These are phyloP conservation scores for Crepidodera aurea DNA, from an alignment of 2,888 invertebrate species.

Conservation along the genomic window DNA sequence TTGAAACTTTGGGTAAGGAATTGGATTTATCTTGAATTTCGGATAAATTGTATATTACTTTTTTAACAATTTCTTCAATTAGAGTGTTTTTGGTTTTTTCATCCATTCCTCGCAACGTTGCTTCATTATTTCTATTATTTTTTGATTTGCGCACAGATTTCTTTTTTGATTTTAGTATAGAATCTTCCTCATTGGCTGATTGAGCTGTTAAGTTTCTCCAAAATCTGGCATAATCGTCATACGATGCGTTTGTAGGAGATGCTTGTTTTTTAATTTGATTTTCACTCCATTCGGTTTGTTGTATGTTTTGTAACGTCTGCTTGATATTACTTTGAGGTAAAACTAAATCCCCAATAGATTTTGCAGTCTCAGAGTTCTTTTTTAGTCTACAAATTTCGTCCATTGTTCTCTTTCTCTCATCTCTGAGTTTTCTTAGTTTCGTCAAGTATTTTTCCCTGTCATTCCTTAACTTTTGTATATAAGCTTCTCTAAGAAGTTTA, in stretches of 20 bases:
- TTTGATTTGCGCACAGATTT: neutral
- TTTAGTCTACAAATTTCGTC: constrained; percentile 39
- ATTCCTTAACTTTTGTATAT: constrained; percentile 43
- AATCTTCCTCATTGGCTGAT: neutral
- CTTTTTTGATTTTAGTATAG: neutral
- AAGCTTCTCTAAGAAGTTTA: constrained; percentile 46
- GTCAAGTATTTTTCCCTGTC: constrained; percentile 48
- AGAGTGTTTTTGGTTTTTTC: neutral
- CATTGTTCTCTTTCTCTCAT: constrained; percentile 45
- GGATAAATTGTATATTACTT: constrained; percentile 2
- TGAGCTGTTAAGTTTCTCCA: constrained; percentile 1
- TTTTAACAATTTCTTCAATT: constrained; percentile 8
- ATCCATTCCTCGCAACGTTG: neutral
- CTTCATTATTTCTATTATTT: neutral
- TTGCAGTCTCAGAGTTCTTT: constrained; percentile 45
- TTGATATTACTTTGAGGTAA: constrained; percentile 46
- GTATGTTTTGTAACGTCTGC: constrained; percentile 43
- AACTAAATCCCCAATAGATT: constrained; percentile 49
- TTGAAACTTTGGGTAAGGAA: neutral
- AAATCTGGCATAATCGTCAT: constrained; percentile 2
- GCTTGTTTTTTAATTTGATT: neutral
- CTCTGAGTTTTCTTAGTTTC: constrained; percentile 46
- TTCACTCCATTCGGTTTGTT: constrained; percentile 21
- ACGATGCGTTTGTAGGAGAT: neutral
- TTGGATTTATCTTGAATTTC: neutral